A percentile compares a stretch with the other conserved stretches of the same genome.
phyloP scores from a whole-genome alignment of 2,113 vertebrate genomes.

The Arenaria interpres region DNA sequence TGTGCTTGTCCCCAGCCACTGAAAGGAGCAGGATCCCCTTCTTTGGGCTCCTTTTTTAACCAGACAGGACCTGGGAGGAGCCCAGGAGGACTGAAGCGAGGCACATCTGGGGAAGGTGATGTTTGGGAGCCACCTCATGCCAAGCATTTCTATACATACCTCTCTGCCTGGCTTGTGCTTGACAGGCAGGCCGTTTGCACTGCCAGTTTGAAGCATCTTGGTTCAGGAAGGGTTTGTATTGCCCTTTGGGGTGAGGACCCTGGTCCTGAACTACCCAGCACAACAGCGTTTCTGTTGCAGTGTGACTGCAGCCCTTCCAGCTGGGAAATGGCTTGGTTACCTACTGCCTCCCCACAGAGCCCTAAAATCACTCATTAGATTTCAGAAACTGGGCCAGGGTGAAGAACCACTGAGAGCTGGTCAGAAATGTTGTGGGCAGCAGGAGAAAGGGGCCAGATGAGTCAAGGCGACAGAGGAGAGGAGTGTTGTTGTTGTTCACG shows the following conservation, averaged over 20 bases:
- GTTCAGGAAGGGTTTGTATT: neutral
- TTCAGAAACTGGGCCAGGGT: neutral
- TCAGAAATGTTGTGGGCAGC: neutral
- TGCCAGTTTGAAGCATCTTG: neutral
- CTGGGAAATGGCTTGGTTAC: neutral
- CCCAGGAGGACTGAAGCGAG: neutral
- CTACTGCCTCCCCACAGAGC: neutral
- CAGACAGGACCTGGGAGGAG: neutral
- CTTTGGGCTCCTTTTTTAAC: neutral
- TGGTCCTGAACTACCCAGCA: neutral
- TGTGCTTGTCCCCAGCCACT: neutral
- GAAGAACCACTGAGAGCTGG: neutral
- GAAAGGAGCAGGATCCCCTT: neutral
- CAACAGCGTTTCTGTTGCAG: neutral
- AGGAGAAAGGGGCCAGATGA: neutral
- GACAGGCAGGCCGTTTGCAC: neutral
- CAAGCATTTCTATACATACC: neutral
- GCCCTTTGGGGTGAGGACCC: neutral
- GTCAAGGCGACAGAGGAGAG: neutral
- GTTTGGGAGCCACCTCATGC: neutral
- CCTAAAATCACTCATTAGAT: neutral
- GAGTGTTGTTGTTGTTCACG: neutral
- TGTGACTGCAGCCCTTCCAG: neutral
- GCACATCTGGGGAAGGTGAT: accelerated
- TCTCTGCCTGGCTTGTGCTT: neutral